A percentile compares a stretch with the other conserved stretches of the same genome.
These are phyloP conservation scores for Montipora efflorescens DNA, from an alignment of 64 coral and sea anemone species.

Conservation along the genomic window DNA sequence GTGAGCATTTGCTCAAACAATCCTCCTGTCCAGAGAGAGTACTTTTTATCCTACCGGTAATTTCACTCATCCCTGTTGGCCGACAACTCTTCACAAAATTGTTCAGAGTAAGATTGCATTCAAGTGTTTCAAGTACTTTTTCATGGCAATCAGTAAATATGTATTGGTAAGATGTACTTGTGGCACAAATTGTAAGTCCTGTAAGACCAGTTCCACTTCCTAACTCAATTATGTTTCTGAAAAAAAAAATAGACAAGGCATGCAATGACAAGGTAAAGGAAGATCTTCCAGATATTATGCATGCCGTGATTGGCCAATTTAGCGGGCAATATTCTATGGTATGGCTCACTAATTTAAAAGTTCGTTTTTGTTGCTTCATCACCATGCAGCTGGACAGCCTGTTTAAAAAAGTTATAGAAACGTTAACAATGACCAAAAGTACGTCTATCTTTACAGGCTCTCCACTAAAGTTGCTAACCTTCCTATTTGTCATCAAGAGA, in stretches of 20 bases:
- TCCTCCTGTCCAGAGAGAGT: not conserved
- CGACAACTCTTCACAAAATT: not conserved
- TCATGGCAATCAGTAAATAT: slow-evolving; percentile 78
- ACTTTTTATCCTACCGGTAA: not conserved
- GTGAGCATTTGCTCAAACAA: not conserved
- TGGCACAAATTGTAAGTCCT: slow-evolving; percentile 57
- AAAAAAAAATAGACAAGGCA: slow-evolving; percentile 6
- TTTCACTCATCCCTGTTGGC: not conserved
- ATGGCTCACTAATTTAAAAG: too few species aligned
- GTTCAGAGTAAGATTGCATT: slow-evolving; percentile 69
- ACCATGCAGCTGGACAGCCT: too few species aligned
- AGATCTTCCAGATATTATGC: too few species aligned
- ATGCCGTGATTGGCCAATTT: too few species aligned
- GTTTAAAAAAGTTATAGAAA: too few species aligned
- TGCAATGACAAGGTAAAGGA: too few species aligned
- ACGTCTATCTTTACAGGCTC: too few species aligned
- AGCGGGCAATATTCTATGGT: too few species aligned
- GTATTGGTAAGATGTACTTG: slow-evolving; percentile 47
- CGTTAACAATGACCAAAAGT: too few species aligned
- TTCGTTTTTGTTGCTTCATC: too few species aligned
- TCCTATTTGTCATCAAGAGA: too few species aligned
- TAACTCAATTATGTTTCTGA: slow-evolving; percentile 73
- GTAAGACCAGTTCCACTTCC: slow-evolving; percentile 77
- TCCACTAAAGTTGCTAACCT: too few species aligned
- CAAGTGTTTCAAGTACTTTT: slow-evolving; percentile 53